Evolutionary conservation across 1,140 invertebrate genomes (phyloP).

Genomic region (Cydia pomonella): DNA sequence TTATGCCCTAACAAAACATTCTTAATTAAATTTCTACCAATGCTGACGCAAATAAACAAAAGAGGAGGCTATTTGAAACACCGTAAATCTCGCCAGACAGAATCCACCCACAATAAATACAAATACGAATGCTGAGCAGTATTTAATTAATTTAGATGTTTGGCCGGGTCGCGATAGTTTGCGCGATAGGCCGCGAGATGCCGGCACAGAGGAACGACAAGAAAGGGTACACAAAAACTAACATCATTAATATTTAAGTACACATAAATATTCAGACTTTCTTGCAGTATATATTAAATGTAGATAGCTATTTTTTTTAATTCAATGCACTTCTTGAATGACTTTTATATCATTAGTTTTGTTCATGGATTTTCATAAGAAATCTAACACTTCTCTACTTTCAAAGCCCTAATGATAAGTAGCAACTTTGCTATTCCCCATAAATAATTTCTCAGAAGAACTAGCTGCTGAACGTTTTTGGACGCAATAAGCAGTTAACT

Average conservation of each 20-base stretch:
- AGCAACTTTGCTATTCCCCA: background rate
- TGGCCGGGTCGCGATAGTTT: conserved; percentile 4
- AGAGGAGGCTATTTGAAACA: background rate
- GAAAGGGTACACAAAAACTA: background rate
- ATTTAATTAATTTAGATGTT: conserved; percentile 22
- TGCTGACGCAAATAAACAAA: conserved; percentile 10
- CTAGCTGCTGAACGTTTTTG: background rate
- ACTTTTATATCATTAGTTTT: no score
- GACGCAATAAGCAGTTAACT: background rate
- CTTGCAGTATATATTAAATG: no score
- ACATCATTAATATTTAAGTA: no score
- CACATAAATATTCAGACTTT: no score
- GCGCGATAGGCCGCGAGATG: conserved; percentile 9
- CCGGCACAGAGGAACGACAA: background rate
- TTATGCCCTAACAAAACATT: background rate
- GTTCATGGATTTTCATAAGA: no score
- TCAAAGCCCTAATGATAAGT: background rate
- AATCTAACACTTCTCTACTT: no score
- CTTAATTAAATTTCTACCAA: conserved; percentile 15
- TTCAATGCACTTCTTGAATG: no score
- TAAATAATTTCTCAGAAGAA: no score
- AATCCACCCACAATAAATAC: conserved; percentile 4
- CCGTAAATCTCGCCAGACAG: conserved; percentile 7
- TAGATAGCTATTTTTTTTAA: no score
- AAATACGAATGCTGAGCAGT: conserved; percentile 5